Evolutionary conservation across 1,140 invertebrate species (phyloP).

Genomic region (Scylla paramamosain): DNA sequence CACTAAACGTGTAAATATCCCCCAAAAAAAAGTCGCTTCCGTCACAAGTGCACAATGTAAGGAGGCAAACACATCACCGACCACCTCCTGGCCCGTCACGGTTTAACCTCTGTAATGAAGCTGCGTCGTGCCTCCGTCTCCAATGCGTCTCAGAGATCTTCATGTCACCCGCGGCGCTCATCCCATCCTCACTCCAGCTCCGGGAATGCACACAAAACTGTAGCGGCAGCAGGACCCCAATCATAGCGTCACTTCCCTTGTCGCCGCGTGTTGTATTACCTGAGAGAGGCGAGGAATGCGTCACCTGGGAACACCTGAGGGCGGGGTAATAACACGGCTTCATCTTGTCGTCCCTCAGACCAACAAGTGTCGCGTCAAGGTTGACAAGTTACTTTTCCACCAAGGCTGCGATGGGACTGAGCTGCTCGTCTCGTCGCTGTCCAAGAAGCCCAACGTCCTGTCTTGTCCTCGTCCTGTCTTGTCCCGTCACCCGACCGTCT

Average conservation of each 20-base stretch:
- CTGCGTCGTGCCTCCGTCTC: too few relatives aligned
- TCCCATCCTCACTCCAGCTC: too few relatives aligned
- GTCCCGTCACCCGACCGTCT: background rate
- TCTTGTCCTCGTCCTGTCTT: background rate
- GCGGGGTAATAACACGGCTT: background rate
- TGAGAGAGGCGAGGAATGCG: background rate
- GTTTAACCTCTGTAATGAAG: too few relatives aligned
- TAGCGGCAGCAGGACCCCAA: background rate
- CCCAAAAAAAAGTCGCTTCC: too few relatives aligned
- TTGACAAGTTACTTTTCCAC: constrained; percentile 14
- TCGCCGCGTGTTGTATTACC: background rate
- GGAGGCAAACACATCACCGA: too few relatives aligned
- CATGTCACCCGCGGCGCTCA: too few relatives aligned
- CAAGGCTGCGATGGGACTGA: background rate
- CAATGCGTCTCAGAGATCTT: too few relatives aligned
- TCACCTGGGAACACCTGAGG: constrained; percentile 17
- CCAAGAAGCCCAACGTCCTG: background rate
- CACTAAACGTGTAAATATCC: too few relatives aligned
- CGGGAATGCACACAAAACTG: background rate
- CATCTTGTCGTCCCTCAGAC: background rate
- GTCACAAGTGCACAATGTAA: too few relatives aligned
- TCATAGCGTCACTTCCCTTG: background rate
- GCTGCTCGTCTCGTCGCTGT: background rate
- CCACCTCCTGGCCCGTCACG: too few relatives aligned
- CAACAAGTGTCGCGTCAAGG: background rate